A percentile compares a stretch with the other conserved stretches of the same genome.
Evolutionary conservation across 2,797 vertebrate genomes (phyloP).

Genomic region (Thaleichthys pacificus): DNA sequence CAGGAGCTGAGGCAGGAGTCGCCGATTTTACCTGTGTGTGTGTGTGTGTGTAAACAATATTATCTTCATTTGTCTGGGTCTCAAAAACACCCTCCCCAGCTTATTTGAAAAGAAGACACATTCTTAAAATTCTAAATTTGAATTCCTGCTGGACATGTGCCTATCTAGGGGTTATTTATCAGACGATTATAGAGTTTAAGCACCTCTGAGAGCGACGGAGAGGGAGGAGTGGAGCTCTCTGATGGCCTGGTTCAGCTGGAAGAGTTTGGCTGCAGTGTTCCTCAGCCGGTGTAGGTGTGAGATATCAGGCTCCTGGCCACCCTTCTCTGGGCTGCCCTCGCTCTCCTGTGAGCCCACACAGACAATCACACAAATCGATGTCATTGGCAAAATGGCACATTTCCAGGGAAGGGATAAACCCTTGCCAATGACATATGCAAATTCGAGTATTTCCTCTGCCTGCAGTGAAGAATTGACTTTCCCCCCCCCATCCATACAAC

Average conservation of each 20-base stretch:
- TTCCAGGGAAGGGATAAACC: slow-evolving; percentile 14
- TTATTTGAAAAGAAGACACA: too few relatives aligned
- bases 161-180: background rate
- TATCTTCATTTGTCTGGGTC: background rate
- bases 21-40: slow-evolving; percentile 59
- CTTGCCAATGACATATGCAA: slow-evolving; percentile 30
- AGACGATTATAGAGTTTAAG: slow-evolving; percentile 1
- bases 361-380: slow-evolving; percentile 22
- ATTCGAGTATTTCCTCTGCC: background rate
- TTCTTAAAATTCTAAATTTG: too few relatives aligned
- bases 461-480: background rate
- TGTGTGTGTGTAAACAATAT: background rate
- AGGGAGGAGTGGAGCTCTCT: slow-evolving; percentile 71
- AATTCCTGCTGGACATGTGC: too few relatives aligned
- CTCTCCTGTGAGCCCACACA: slow-evolving; percentile 66
- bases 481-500: background rate
- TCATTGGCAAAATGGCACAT: slow-evolving; percentile 13
- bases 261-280: slow-evolving; percentile 67
- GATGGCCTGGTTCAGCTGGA: slow-evolving; percentile 78
- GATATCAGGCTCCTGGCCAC: slow-evolving; percentile 38
- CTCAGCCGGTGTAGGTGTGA: slow-evolving; percentile 63
- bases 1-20: slow-evolving; percentile 45
- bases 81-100: too few relatives aligned
- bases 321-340: slow-evolving; percentile 39
- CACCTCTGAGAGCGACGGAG: slow-evolving; percentile 78